Conservation (phyloP, 1,140 invertebrate species). For the Holotrichia oblita region DNA sequence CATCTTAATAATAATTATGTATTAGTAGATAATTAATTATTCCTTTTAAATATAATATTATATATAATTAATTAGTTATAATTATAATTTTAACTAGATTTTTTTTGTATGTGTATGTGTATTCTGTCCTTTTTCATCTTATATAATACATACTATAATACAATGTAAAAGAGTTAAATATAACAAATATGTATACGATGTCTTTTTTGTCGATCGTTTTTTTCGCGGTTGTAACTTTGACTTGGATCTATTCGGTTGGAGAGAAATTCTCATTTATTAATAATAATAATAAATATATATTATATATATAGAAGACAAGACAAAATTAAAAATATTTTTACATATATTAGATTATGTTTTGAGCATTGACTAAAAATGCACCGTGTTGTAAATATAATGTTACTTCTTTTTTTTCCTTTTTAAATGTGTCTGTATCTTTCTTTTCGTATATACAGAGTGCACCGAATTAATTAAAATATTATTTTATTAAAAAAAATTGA, state of each 20-base stretch:
- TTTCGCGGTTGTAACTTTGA: constrained; percentile 42
- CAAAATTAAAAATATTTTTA: constrained; percentile 38
- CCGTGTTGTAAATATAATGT: constrained; percentile 3
- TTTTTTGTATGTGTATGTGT: too few species aligned
- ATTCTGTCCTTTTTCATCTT: neutral
- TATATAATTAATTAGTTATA: constrained; percentile 27
- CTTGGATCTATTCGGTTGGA: constrained; percentile 53
- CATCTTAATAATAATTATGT: constrained; percentile 12
- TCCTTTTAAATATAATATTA: too few species aligned
- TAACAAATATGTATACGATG: constrained; percentile 30
- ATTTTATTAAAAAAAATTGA: neutral
- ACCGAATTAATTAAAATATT: neutral
- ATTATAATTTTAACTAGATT: constrained; percentile 22
- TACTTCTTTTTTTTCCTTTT: neutral
- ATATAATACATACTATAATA: constrained; percentile 49
- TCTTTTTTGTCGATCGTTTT: neutral
- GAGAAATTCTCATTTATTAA: constrained; percentile 23
- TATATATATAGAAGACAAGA: constrained; percentile 38
- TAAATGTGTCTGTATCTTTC: constrained; percentile 21
- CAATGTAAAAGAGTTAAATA: constrained; percentile 46
- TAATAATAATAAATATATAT: constrained; percentile 35
- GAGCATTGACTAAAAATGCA: constrained; percentile 42
- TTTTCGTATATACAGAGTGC: neutral
- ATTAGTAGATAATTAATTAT: neutral
- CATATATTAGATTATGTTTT: constrained; percentile 39